These are phyloP conservation scores for Clitarchus hookeri DNA, from an alignment of 2,888 invertebrate species.

Conservation along the genomic window DNA sequence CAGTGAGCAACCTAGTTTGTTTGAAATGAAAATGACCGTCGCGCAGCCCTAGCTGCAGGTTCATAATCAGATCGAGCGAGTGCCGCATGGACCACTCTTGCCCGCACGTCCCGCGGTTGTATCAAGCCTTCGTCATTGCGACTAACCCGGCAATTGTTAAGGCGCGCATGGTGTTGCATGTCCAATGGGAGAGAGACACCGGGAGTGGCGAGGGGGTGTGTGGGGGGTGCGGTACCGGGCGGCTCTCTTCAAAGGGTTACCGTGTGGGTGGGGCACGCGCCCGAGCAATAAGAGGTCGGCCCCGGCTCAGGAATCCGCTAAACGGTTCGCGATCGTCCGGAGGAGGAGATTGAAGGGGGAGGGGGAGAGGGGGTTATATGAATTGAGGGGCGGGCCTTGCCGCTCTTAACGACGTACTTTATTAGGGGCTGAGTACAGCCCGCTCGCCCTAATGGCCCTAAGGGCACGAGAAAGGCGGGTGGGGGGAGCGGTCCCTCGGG, in stretches of 20 bases:
- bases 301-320: background rate
- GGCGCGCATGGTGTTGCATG: too few relatives aligned
- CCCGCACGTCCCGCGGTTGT: too few relatives aligned
- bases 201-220: background rate
- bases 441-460: background rate
- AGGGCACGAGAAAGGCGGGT: too few relatives aligned
- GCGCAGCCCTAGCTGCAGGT: too few relatives aligned
- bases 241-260: background rate
- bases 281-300: background rate
- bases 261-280: constrained; percentile 14
- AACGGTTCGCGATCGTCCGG: constrained; percentile 1
- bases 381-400: background rate
- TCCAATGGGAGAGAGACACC: too few relatives aligned
- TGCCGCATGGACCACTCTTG: too few relatives aligned
- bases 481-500: too few relatives aligned
- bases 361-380: background rate
- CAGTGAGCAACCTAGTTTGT: too few relatives aligned
- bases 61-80: too few relatives aligned
- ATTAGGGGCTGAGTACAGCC: background rate
- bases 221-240: background rate
- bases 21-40: too few relatives aligned
- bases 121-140: too few relatives aligned
- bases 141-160: too few relatives aligned
- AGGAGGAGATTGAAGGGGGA: background rate
- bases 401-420: background rate